Evolutionary conservation across 37 sponge, comb jelly and placozoan genomes (phyloP).

Genomic region (Geodia barretti): DNA sequence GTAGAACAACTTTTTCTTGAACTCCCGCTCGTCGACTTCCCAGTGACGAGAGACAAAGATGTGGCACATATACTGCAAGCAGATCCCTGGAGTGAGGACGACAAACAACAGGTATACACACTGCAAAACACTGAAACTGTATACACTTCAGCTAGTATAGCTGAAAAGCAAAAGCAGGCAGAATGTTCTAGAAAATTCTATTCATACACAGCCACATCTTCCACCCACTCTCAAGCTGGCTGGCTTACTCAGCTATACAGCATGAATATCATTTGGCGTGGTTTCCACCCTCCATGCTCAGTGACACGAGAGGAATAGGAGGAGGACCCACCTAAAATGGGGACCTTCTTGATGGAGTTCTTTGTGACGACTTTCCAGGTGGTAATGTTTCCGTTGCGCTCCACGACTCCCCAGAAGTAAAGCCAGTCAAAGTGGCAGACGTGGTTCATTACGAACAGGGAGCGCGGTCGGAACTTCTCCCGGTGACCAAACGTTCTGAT

Average conservation of each 20-base stretch:
- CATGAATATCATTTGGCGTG: too few species aligned
- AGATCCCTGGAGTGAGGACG: conserved; percentile 38
- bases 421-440: conserved; percentile 86
- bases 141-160: too few species aligned
- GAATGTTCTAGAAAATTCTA: too few species aligned
- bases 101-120: not conserved
- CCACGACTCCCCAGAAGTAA: conserved; percentile 73
- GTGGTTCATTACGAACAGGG: conserved; percentile 81
- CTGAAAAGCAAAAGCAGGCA: too few species aligned
- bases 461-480: conserved; percentile 41
- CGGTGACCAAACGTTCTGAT: conserved; percentile 54
- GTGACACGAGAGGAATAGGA: too few species aligned
- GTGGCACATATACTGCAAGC: conserved; percentile 42
- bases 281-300: too few species aligned
- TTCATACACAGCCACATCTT: too few species aligned
- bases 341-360: conserved; percentile 29
- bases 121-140: too few species aligned
- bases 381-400: conserved; percentile 46
- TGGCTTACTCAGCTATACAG: not conserved
- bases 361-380: conserved; percentile 74
- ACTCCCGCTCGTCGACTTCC: conserved; percentile 65
- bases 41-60: conserved; percentile 73
- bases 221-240: not conserved
- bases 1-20: conserved; percentile 62
- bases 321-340: conserved; percentile 72